Conservation (phyloP, 2,888 invertebrate species). For the Villa cingulata region DNA sequence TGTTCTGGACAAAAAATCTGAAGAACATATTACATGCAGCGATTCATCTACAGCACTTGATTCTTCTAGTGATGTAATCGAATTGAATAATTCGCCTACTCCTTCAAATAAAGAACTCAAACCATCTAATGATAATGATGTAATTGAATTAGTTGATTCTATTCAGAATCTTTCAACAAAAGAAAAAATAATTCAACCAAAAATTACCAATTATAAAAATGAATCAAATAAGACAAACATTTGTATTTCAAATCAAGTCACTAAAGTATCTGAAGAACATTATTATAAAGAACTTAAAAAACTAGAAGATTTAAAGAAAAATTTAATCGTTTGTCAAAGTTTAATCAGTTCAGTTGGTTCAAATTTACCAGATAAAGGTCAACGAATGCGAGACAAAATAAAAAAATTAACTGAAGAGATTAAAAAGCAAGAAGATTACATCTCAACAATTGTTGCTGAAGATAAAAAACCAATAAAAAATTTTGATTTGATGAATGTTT, state of each 20-base stretch:
- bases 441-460: conserved; percentile 41
- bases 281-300: conserved; percentile 38
- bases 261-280: conserved; percentile 21
- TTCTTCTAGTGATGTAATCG: not conserved
- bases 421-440: conserved; percentile 36
- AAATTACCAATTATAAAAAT: not conserved
- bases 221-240: not conserved
- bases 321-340: conserved; percentile 31
- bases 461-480: too few relatives aligned
- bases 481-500: too few relatives aligned
- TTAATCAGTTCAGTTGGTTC: conserved; percentile 22
- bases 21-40: too few relatives aligned
- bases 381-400: conserved; percentile 40
- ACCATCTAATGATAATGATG: not conserved
- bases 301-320: conserved; percentile 35
- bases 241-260: not conserved
- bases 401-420: conserved; percentile 37
- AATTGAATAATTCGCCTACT: not conserved
- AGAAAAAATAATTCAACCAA: not conserved
- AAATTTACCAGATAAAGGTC: conserved; percentile 51
- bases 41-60: not conserved
- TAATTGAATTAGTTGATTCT: not conserved
- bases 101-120: too few relatives aligned
- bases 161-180: too few relatives aligned
- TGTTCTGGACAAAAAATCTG: not conserved